Base-by-base conservation (phyloP, 2,113 vertebrate genomes). In the Sitta europaea region DNA sequence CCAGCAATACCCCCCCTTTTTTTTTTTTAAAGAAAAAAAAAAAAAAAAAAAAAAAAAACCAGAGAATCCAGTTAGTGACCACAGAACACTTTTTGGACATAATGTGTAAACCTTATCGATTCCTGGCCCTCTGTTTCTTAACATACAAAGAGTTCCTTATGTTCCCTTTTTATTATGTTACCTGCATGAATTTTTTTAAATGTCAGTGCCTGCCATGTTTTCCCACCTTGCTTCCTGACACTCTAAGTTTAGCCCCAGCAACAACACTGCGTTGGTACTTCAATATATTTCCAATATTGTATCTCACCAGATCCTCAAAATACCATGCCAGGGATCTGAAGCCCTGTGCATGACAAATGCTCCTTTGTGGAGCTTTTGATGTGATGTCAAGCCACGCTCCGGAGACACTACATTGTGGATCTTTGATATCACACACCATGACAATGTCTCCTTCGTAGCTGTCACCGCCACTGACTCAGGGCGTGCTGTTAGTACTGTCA, bases 401-500 rank as follows among this genome's bases (percentile, higher is more conserved):
- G 0, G 72, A 88, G 82, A 86, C 29, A 5, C 72, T 36, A 36
- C 88, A 15, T 4, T 27, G 85, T n/a, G 82, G 82, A 73, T 92
- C 96, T 96, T 96, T 96, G 94, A 91, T 94, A 94, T 9, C 9
- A 55, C 1, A 8, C 73, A 17, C 86, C 72, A 20, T 21, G 71
- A 94, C 86, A 86, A 50, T 70, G 82, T 97, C 92, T 97, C 94
- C 90, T 91, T 76, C 65, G 12, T 61, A 67, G 94, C 91, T 87
- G 31, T 96, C 96, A 86, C 80, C 63, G 54, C 31, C 95, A 86
- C 95, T 84, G 94, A 96, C 78, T 97, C 83, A 85, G 86, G 66
- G 72, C 9, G 27, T 71, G 82, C 92, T 94, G 89, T 25, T 87
- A n/a, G 7, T 68, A 13, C 70, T 35, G 93, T 29, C 59, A 76